These are phyloP conservation scores for Dolichomitus sp. DNA, from an alignment of 2,888 invertebrate species.

Conservation along the genomic window DNA sequence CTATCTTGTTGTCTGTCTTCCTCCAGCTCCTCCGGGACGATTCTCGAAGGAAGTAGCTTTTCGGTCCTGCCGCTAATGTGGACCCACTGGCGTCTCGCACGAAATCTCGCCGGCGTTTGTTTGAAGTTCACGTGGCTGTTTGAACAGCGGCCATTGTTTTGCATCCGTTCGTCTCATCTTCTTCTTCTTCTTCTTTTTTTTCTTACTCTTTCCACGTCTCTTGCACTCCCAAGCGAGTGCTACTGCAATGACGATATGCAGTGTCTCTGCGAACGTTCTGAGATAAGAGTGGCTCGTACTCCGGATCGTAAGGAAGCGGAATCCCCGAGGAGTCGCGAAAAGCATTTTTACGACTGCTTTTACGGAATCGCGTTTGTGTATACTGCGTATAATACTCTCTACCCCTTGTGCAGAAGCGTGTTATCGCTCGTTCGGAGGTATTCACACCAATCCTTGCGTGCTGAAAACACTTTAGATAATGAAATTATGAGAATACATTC, in stretches of 20 bases:
- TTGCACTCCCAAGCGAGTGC: conserved; percentile 57
- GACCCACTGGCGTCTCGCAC: conserved; percentile 54
- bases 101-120: conserved; percentile 73
- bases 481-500: conserved; percentile 67
- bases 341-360: conserved; percentile 79
- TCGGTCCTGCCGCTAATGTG: conserved; percentile 63
- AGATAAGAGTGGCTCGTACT: conserved; percentile 60
- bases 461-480: conserved; percentile 59
- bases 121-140: conserved; percentile 78
- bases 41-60: conserved; percentile 41
- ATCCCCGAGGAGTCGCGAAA: conserved; percentile 74
- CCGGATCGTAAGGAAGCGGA: conserved; percentile 66
- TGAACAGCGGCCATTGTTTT: conserved; percentile 80
- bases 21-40: conserved; percentile 20
- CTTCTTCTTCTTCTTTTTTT: conserved; percentile 33
- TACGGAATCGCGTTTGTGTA: conserved; percentile 66
- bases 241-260: conserved; percentile 56
- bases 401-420: conserved; percentile 38
- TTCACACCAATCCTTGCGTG: conserved; percentile 37
- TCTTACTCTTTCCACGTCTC: conserved; percentile 35
- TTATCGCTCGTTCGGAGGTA: conserved; percentile 37
- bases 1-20: conserved; percentile 40
- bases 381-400: conserved; percentile 35
- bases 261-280: conserved; percentile 65
- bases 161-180: conserved; percentile 43